phyloP scores from a whole-genome alignment of 2,797 vertebrate species.

The Spinus pinus region DNA sequence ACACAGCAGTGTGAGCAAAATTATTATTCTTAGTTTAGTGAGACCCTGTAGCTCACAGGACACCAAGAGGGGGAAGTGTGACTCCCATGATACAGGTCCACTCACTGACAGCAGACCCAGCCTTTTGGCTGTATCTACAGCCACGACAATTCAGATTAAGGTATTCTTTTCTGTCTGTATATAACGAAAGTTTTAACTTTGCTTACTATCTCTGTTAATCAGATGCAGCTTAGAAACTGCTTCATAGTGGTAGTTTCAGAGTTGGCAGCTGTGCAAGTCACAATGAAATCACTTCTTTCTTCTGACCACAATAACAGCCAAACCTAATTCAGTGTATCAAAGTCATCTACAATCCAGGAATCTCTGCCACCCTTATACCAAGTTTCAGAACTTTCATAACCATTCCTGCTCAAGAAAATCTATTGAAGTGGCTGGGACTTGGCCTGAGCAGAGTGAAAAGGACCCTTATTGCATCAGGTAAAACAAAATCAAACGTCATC shows the following conservation, averaged over 20 bases:
- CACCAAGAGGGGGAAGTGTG: neutral
- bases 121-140: neutral
- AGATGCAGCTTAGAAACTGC: neutral
- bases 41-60: neutral
- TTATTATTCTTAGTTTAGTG: neutral
- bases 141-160: neutral
- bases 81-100: neutral
- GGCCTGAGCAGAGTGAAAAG: neutral
- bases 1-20: neutral
- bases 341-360: neutral
- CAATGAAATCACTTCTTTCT: neutral
- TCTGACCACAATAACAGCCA: neutral
- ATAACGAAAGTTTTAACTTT: neutral
- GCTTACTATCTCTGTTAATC: neutral
- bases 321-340: neutral
- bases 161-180: neutral
- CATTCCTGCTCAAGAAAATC: neutral
- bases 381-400: neutral
- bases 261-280: neutral
- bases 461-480: neutral
- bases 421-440: neutral
- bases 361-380: neutral
- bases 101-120: neutral
- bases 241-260: neutral
- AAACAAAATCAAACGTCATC: conserved; percentile 45